Base-by-base conservation (phyloP, 2,888 invertebrate species). In the Diplazon laetatorius region DNA sequence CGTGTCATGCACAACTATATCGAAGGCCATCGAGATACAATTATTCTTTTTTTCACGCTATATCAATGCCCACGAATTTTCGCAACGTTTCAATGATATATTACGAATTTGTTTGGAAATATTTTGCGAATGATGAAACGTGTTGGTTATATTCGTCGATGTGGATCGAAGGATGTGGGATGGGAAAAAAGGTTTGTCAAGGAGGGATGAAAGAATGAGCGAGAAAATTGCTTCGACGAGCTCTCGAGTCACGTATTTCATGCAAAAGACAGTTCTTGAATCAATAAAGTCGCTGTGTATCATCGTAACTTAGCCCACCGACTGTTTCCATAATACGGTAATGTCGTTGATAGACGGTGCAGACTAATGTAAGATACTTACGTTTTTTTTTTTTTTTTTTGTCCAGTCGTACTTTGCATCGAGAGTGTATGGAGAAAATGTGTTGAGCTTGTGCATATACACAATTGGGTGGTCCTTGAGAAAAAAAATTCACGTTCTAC, bases 181-280 rank as follows among this genome's bases (percentile, higher is more conserved):
- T 63, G 60, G 55, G 3, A 42, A 37, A 72, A 69, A 57, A 44
- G 30, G 22, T 35, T 60, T 48, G 10, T 22, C 10, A 9, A 48
- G 25, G 44, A 71, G 59, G 25, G 25, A 60, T 9, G 46, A 60
- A 60, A 4, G 20, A 59, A 37, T 50, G 5, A 16, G n/a, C 5
- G 18, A 62, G 74, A 66, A 74, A 78, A 78, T 74, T 70, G 70
- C 66, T 66, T 70, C 52, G 39, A 55, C 37, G 37, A 60, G 66
- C 75, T 74, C 78, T 78, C 62, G 22, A 75, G 78, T 78, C 74
- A 75, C 78, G 78, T 75, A 74, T 78, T 57, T 60, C 78, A 70
- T 78, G 75, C 71, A 62, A 70, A 71, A 74, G 78, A 52, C 78
- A 78, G 78, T 42, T 71, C 46, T 14, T 25, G 55, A 78, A 78